Evolutionary conservation across 2,113 vertebrate genomes (phyloP), one percentile per base, ranked within the genome.

Genomic region (Engraulis encrasicolus): DNA sequence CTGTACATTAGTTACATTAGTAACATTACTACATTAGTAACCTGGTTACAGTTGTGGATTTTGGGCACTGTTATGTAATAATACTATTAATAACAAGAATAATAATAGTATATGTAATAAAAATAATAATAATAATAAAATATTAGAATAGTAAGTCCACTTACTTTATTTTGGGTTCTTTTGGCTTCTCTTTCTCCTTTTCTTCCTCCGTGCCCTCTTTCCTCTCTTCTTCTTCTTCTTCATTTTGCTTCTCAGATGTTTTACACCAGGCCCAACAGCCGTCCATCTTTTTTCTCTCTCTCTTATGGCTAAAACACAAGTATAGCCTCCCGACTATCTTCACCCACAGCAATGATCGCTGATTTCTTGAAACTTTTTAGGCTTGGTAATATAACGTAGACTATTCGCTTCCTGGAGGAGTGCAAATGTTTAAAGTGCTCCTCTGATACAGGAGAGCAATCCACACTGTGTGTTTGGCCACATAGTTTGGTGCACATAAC

Each of bases 211-310:
- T 6, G 27, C 18, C 88, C 50, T 80, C 58, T 80, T 58, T 79
- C 81, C 37, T 86, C 85, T 45, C 88, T 45, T 45, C 9, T 5
- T 45, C 40, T 45, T 45, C 40, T 45, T 45, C 40, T 36, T 84
- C 81, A 0, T 79, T 48, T 1, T 88, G 85, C 77, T 92, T 93
- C 54, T 86, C 85, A 0, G 82, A 85, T 27, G 40, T 87, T 50
- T 91, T 91, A 91, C 87, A 85, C 5, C 81, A 84, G 79, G 94
- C 49, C 81, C 95, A 88, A 94, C 93, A 95, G 18, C 85, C 90
- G 89, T 88, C 94, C 12, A 81, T 88, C 80, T 66, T 66, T 54
- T 12, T 31, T 66, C 23, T 34, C 34, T 31, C 11, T 71, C 15
- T 71, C 12, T 12, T 34, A n/a, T 17, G 66, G 34, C 66, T 74